Evolutionary conservation across 2,888 invertebrate species (phyloP).

Genomic region (Lithosia quadra): DNA sequence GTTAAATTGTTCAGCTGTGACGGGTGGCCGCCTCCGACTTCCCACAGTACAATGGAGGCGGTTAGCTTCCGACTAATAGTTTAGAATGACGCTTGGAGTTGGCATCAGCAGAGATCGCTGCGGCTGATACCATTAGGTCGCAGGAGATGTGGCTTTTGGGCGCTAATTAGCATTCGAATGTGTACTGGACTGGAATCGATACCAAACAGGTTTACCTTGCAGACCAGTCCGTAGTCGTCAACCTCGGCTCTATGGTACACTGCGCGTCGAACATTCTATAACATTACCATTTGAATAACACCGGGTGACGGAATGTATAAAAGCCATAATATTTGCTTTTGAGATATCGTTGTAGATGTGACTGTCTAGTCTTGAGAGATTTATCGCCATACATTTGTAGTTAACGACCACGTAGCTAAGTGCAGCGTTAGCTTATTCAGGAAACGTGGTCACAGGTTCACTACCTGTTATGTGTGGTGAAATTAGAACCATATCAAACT

Average conservation of each 20-base stretch:
- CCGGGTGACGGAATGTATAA: too few relatives aligned
- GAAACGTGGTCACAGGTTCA: not conserved
- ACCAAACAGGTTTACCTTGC: slow-evolving; percentile 25
- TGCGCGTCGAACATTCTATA: slow-evolving; percentile 8
- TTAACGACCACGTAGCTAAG: not conserved
- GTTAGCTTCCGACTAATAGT: slow-evolving; percentile 8
- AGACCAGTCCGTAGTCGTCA: slow-evolving; percentile 12
- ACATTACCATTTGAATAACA: not conserved
- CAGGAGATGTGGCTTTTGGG: slow-evolving; percentile 21
- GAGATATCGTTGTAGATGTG: not conserved
- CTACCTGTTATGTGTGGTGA: not conserved
- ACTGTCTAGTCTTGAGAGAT: not conserved
- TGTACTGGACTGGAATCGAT: slow-evolving; percentile 24
- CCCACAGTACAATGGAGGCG: not conserved
- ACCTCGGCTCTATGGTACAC: slow-evolving; percentile 13
- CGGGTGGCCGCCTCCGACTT: not conserved
- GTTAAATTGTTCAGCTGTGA: not conserved
- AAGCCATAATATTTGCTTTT: not conserved
- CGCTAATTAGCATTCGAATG: slow-evolving; percentile 34
- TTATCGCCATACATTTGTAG: not conserved
- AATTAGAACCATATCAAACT: not conserved
- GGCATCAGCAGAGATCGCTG: not conserved
- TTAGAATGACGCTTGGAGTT: not conserved
- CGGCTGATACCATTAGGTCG: not conserved
- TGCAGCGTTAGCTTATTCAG: not conserved